These are phyloP conservation scores for Sylvia borin DNA, from an alignment of 2,797 vertebrate species.

Conservation along the genomic window DNA sequence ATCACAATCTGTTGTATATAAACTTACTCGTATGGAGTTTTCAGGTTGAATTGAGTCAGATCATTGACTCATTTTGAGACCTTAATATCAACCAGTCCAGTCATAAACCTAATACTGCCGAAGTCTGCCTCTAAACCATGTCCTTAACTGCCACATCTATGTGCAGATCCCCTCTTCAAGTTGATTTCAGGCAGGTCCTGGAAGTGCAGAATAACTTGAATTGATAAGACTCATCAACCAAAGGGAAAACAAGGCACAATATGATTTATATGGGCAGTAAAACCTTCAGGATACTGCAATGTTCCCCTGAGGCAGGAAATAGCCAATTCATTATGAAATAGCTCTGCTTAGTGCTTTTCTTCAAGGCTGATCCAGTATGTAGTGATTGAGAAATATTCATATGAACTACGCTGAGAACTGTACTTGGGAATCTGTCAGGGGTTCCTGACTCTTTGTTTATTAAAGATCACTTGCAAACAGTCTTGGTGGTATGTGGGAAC, in stretches of 20 bases:
- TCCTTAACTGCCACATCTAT: background rate
- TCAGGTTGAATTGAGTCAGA: background rate
- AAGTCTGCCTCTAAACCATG: background rate
- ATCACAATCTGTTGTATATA: background rate
- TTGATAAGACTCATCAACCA: background rate
- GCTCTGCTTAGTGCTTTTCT: background rate
- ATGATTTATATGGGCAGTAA: background rate
- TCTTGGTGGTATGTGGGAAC: background rate
- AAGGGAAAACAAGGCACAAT: background rate
- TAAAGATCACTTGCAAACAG: background rate
- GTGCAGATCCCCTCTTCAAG: background rate
- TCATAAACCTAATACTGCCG: background rate
- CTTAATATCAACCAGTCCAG: background rate
- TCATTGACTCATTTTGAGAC: background rate
- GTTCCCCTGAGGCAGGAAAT: background rate
- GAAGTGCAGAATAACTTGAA: background rate
- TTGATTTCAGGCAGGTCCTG: background rate
- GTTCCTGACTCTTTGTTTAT: background rate
- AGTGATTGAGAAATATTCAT: background rate
- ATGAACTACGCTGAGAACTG: background rate
- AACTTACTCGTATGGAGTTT: background rate
- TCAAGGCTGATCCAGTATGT: background rate
- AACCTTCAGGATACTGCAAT: background rate
- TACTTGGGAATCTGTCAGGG: background rate
- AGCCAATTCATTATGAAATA: background rate